phyloP scores from a whole-genome alignment of 2,888 invertebrate species.

The Exephanes ischioxanthus region DNA sequence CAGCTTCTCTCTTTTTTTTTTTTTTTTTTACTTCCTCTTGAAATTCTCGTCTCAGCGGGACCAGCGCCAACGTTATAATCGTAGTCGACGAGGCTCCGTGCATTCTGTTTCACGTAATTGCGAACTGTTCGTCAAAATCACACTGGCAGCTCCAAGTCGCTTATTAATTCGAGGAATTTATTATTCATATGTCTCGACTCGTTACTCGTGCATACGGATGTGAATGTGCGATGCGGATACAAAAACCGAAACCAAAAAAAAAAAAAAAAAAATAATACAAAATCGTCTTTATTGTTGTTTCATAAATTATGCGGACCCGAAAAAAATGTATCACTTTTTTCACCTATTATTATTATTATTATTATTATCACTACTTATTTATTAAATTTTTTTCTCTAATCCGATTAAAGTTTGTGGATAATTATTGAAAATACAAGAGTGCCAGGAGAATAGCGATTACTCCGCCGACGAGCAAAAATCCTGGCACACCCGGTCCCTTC shows the following conservation, averaged over 20 bases:
- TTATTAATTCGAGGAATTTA: constrained; percentile 12
- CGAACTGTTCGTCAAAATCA: constrained; percentile 33
- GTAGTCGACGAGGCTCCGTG: constrained; percentile 17
- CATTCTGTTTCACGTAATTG: constrained; percentile 32
- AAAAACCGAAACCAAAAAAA: neutral
- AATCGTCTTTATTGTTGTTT: neutral
- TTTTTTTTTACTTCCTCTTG: neutral
- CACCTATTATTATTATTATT: neutral
- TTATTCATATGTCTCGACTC: constrained; percentile 8
- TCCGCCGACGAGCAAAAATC: constrained; percentile 69
- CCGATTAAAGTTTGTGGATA: neutral
- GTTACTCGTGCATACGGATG: constrained; percentile 1
- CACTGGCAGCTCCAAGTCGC: constrained; percentile 25
- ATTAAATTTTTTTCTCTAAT: neutral
- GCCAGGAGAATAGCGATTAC: constrained; percentile 69
- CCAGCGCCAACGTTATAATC: constrained; percentile 26
- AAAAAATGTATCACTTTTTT: neutral
- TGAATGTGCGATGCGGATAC: constrained; percentile 4
- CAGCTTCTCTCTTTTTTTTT: neutral
- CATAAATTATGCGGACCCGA: neutral
- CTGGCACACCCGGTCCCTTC: constrained; percentile 70
- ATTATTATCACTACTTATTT: neutral
- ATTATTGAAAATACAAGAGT: constrained; percentile 66
- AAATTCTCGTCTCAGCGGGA: constrained; percentile 15
- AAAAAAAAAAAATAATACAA: neutral